These are phyloP conservation scores for Galaxea fascicularis DNA, from an alignment of 92 coral and sea anemone species.

Conservation along the genomic window DNA sequence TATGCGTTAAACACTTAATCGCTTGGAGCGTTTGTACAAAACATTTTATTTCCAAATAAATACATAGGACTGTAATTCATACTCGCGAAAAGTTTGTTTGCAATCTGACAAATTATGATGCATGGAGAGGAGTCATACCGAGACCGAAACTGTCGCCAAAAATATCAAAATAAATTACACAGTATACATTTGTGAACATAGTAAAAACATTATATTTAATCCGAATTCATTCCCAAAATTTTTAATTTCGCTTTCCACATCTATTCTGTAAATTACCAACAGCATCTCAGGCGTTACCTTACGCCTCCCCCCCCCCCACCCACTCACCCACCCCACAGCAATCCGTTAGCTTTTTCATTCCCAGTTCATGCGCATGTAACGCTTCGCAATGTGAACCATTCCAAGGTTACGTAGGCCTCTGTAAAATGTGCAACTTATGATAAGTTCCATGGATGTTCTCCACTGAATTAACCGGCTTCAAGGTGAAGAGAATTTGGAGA, in stretches of 20 bases:
- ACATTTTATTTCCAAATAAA: too few species aligned
- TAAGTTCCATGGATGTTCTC: background rate
- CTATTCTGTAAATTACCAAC: background rate
- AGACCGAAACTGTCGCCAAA: conserved; percentile 20
- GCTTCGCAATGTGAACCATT: too few species aligned
- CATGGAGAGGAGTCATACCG: background rate
- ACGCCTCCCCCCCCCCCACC: too few species aligned
- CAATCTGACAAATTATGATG: conserved; percentile 12
- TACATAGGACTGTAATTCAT: conserved; percentile 8
- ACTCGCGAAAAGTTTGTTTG: conserved; percentile 15
- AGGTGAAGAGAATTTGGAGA: too few species aligned
- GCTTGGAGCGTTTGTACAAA: background rate
- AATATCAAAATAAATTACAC: background rate
- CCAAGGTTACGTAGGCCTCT: too few species aligned
- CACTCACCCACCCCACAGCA: too few species aligned
- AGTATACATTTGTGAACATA: background rate
- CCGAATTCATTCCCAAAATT: background rate
- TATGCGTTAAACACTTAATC: too few species aligned
- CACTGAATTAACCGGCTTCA: background rate
- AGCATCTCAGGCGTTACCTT: too few species aligned
- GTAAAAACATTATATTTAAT: background rate
- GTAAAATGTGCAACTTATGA: background rate
- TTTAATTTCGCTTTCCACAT: background rate
- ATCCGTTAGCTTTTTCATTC: too few species aligned
- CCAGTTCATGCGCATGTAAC: too few species aligned